Conservation (phyloP, 2,797 vertebrate species). For the Florisuga fusca region DNA sequence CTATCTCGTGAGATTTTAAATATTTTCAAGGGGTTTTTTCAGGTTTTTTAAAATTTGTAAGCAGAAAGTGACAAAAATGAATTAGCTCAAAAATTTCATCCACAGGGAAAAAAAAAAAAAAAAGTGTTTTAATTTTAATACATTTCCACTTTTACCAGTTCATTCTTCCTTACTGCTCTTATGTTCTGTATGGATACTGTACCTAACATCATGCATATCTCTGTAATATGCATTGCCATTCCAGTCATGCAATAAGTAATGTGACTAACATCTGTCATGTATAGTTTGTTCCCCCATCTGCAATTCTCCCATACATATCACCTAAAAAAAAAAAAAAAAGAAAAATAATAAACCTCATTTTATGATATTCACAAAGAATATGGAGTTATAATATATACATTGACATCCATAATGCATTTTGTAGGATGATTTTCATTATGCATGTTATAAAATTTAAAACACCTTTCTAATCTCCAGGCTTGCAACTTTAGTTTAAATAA, state of each 20-base stretch:
- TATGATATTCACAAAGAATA: not conserved
- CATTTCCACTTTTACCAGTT: not conserved
- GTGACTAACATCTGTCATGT: not conserved
- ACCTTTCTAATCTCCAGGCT: constrained; percentile 8
- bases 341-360: not conserved
- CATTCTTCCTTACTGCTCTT: not conserved
- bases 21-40: not conserved
- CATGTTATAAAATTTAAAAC: constrained; percentile 1
- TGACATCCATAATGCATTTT: not conserved
- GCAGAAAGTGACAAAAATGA: not conserved
- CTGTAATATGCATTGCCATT: not conserved
- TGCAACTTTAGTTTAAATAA: constrained; percentile 19
- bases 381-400: not conserved
- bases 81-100: not conserved
- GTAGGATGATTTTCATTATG: not conserved
- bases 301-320: not conserved
- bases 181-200: fast-evolving
- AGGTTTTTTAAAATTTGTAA: not conserved
- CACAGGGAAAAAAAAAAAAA: not conserved
- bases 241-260: fast-evolving
- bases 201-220: not conserved
- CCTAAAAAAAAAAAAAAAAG: not conserved
- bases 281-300: not conserved
- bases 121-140: not conserved
- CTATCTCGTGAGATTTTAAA: not conserved